A percentile compares a stretch with the other conserved stretches of the same genome.
These are phyloP conservation scores for Lamproptera curius DNA, from an alignment of 2,888 invertebrate species.

Conservation along the genomic window DNA sequence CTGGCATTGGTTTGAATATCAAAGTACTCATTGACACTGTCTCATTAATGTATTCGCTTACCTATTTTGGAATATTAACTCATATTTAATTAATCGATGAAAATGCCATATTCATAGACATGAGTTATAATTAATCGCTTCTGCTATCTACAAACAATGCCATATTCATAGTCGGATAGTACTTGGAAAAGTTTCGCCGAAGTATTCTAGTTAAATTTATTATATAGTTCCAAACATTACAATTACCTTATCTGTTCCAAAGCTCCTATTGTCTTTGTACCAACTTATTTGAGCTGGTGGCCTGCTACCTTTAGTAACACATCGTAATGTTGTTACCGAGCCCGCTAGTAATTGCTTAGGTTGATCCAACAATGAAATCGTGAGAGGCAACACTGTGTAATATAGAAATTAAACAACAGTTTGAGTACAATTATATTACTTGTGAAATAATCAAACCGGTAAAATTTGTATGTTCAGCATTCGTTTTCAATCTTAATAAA, in stretches of 20 bases:
- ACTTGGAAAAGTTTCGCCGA: no score
- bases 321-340: slow-evolving; percentile 86
- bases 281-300: slow-evolving; percentile 90
- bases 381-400: slow-evolving; percentile 85
- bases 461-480: no score
- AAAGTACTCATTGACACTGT: slow-evolving; percentile 86
- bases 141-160: no score
- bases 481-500: no score
- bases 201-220: no score
- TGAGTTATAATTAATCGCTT: no score
- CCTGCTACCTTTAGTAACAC: slow-evolving; percentile 90
- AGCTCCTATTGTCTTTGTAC: slow-evolving; percentile 87
- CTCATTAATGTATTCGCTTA: slow-evolving; percentile 81
- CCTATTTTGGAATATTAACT: slow-evolving; percentile 67
- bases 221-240: no score
- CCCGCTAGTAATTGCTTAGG: slow-evolving; percentile 87
- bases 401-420: not conserved
- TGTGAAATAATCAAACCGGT: no score
- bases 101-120: no score
- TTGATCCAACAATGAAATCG: slow-evolving; percentile 85
- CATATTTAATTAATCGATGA: no score
- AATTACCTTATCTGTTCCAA: slow-evolving; percentile 84
- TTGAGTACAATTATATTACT: not conserved
- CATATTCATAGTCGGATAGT: no score
- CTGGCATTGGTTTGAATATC: slow-evolving; percentile 86